phyloP scores from a whole-genome alignment of 2,113 vertebrate genomes.

The Pterocles burchelli region DNA sequence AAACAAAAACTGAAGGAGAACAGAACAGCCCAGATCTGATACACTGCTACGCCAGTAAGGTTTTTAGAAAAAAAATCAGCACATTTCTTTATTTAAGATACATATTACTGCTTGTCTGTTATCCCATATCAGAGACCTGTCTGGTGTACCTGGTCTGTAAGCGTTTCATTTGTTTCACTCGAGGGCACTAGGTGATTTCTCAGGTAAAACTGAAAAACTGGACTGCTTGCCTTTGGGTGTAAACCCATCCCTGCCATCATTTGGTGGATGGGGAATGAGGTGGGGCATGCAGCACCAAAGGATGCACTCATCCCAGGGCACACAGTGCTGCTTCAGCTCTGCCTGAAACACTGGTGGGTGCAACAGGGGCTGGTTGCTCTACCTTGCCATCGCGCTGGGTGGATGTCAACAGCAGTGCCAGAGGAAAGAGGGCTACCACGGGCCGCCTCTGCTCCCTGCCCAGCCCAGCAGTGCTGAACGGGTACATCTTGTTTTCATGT shows the following conservation, averaged over 20 bases:
- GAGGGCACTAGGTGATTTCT: not conserved
- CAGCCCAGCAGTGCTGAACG: not conserved
- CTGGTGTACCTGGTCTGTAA: not conserved
- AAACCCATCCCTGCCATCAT: not conserved
- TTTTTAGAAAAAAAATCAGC: not conserved
- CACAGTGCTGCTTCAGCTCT: not conserved
- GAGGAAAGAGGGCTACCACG: not conserved
- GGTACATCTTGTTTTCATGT: not conserved
- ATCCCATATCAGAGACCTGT: not conserved
- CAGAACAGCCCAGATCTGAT: not conserved
- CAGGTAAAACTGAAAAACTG: not conserved
- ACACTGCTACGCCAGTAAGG: not conserved
- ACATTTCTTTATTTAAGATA: not conserved
- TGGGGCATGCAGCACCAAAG: not conserved
- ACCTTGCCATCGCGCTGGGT: not conserved
- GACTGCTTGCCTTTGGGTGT: not conserved
- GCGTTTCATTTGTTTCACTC: not conserved
- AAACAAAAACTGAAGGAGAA: not conserved
- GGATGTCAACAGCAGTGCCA: not conserved
- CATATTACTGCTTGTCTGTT: not conserved
- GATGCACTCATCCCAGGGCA: fast-evolving
- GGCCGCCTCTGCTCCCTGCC: not conserved
- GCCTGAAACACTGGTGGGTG: not conserved
- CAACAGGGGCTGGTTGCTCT: not conserved
- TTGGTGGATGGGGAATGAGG: not conserved